phyloP scores from a whole-genome alignment of 1,140 invertebrate species.

The Hyposmocoma kahamanoa region DNA sequence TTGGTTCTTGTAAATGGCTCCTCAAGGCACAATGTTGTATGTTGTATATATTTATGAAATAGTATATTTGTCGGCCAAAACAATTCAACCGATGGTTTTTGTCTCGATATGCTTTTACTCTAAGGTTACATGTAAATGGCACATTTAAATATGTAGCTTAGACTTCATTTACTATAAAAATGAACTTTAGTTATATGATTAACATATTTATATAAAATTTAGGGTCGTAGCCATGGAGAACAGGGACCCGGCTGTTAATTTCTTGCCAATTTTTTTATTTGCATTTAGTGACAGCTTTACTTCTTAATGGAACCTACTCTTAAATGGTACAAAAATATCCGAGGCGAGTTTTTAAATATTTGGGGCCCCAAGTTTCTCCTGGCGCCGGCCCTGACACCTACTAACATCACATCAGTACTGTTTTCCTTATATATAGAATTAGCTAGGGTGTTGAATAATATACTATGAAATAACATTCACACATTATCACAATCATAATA shows the following conservation, averaged over 20 bases:
- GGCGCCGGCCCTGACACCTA: too few relatives aligned
- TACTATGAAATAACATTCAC: too few relatives aligned
- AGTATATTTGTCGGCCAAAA: conserved; percentile 16
- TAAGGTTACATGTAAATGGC: conserved; percentile 55
- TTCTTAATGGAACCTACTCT: too few relatives aligned
- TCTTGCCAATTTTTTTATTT: too few relatives aligned
- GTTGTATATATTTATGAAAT: background rate
- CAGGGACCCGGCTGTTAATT: too few relatives aligned
- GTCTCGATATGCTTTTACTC: conserved; percentile 14
- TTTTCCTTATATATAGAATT: conserved; percentile 35
- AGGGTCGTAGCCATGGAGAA: too few relatives aligned
- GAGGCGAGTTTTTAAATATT: too few relatives aligned
- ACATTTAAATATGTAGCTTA: conserved; percentile 62
- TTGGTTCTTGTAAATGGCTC: background rate
- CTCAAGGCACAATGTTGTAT: background rate
- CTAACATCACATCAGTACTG: conserved; percentile 54
- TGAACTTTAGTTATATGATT: conserved; percentile 35
- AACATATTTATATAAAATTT: conserved; percentile 46
- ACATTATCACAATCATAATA: too few relatives aligned
- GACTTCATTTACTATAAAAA: conserved; percentile 37
- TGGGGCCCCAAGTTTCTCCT: too few relatives aligned
- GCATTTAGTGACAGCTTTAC: too few relatives aligned
- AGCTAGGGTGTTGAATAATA: conserved; percentile 31
- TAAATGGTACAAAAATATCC: too few relatives aligned
- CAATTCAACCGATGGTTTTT: conserved; percentile 8